phyloP scores from a whole-genome alignment of 2,888 invertebrate species.

The Sarcophaga subvicina region DNA sequence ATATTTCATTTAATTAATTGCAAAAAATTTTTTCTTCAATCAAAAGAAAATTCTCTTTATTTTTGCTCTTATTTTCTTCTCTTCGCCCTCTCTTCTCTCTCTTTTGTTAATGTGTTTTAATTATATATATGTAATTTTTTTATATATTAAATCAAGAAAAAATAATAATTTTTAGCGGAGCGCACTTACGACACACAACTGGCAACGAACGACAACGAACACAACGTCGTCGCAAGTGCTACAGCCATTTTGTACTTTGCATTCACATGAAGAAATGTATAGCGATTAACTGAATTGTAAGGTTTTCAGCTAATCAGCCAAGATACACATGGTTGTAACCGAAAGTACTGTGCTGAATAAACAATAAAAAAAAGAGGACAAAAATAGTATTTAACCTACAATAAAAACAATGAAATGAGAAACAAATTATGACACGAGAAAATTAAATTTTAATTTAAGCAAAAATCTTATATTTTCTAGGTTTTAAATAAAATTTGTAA shows the following conservation, averaged over 20 bases:
- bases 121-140: constrained; percentile 33
- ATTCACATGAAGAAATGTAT: constrained; percentile 63
- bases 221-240: constrained; percentile 73
- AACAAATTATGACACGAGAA: neutral
- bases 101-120: constrained; percentile 49
- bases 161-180: constrained; percentile 68
- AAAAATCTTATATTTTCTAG: no score
- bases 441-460: neutral
- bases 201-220: constrained; percentile 75
- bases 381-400: neutral
- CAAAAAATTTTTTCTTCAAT: constrained; percentile 52
- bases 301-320: constrained; percentile 64
- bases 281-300: constrained; percentile 48
- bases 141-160: constrained; percentile 63
- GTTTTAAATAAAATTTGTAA: no score
- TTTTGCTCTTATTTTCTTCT: constrained; percentile 59
- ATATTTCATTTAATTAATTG: constrained; percentile 56
- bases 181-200: constrained; percentile 73
- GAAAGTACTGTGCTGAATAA: constrained; percentile 46
- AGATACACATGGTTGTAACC: constrained; percentile 45
- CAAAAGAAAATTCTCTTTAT: constrained; percentile 34
- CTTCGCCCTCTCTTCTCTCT: constrained; percentile 46
- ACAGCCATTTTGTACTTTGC: constrained; percentile 74
- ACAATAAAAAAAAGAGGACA: neutral
- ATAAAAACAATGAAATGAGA: constrained; percentile 1